Percentiles rank a stretch among this genome's conserved stretches.
Evolutionary conservation across 2,797 vertebrate species (phyloP).

Genomic region (Sebastiscus tertius): DNA sequence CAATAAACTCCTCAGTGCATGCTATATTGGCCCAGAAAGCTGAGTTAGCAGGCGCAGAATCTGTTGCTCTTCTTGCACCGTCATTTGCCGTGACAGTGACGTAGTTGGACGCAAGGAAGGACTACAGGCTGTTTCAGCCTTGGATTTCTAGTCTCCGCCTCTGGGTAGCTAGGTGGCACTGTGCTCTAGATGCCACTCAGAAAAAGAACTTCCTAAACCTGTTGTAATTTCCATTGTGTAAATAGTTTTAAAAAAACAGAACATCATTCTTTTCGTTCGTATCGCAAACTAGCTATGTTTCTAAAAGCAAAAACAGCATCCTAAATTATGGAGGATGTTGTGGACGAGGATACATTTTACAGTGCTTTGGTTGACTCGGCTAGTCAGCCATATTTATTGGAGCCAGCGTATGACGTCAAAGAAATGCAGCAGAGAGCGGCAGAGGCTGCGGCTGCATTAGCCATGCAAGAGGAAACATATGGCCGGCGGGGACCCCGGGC

Average conservation of each 20-base stretch:
- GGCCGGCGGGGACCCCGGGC: too few relatives aligned
- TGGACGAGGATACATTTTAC: not conserved
- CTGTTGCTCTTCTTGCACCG: not conserved
- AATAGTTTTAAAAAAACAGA: too few relatives aligned
- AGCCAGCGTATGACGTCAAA: too few relatives aligned
- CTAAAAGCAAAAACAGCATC: not conserved
- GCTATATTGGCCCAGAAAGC: not conserved
- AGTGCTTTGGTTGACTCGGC: not conserved
- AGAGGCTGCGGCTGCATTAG: too few relatives aligned
- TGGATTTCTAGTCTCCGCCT: not conserved
- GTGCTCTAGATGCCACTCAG: fast-evolving
- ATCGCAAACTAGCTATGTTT: not conserved
- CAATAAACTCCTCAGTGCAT: not conserved
- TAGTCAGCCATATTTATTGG: not conserved
- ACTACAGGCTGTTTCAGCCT: not conserved
- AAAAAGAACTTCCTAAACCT: too few relatives aligned
- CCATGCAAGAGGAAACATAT: too few relatives aligned
- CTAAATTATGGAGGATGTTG: too few relatives aligned
- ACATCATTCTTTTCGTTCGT: too few relatives aligned
- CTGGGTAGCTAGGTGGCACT: too few relatives aligned
- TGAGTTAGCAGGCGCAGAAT: not conserved
- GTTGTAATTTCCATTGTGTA: too few relatives aligned
- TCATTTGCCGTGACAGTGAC: not conserved
- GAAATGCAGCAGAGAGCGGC: too few relatives aligned
- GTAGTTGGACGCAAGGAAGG: not conserved